Conservation (phyloP, 2,888 invertebrate species). For the Diarsia rubi region DNA sequence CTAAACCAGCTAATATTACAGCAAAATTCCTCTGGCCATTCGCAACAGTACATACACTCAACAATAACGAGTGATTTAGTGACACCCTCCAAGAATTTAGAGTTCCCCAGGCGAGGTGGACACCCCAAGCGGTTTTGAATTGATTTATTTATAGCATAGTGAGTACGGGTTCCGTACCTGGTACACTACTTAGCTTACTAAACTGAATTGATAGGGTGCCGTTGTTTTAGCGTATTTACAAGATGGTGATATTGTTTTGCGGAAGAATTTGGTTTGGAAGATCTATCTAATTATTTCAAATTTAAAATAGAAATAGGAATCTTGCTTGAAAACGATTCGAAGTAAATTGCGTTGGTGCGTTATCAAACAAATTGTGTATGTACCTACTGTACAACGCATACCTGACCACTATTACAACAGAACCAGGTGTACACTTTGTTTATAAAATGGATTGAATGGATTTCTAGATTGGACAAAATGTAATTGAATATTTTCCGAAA, state of each 20-base stretch:
- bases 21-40: constrained; percentile 56
- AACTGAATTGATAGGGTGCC: constrained; percentile 72
- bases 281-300: constrained; percentile 1
- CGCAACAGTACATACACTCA: constrained; percentile 70
- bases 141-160: constrained; percentile 85
- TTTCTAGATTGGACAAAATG: not conserved
- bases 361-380: not conserved
- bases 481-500: not conserved
- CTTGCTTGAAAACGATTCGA: not conserved
- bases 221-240: constrained; percentile 38
- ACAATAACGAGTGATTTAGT: constrained; percentile 87
- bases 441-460: not conserved
- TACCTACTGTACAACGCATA: not conserved
- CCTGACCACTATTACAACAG: not conserved
- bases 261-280: not conserved
- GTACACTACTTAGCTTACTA: constrained; percentile 76
- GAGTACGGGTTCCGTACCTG: constrained; percentile 77
- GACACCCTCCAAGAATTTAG: constrained; percentile 83
- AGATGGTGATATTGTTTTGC: constrained; percentile 16
- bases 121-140: constrained; percentile 84
- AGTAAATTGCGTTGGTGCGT: not conserved
- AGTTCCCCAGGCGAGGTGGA: constrained; percentile 84
- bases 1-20: constrained; percentile 42
- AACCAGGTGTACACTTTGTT: not conserved
- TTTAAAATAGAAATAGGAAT: not conserved